These are phyloP conservation scores for Anisognathus igniventris DNA, from an alignment of 2,797 vertebrate species.

Conservation along the genomic window DNA sequence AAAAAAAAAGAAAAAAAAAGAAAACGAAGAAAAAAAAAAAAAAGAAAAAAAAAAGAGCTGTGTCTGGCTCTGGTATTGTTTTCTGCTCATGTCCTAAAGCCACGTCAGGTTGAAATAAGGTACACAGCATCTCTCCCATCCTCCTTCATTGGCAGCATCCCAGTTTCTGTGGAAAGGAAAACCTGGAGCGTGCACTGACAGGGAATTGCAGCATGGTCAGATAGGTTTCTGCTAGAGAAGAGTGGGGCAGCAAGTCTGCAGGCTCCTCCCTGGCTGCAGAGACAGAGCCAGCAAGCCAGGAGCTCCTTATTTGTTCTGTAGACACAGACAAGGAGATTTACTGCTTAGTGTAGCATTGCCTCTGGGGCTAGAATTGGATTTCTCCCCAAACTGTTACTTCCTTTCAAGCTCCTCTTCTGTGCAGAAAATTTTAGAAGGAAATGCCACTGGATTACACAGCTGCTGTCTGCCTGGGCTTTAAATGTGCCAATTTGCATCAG, in stretches of 20 bases:
- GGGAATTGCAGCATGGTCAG: background rate
- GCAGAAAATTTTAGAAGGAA: conserved; percentile 43
- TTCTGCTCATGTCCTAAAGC: conserved; percentile 10
- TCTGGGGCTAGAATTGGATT: conserved; percentile 17
- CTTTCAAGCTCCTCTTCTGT: conserved; percentile 33
- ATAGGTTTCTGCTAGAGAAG: background rate
- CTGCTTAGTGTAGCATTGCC: background rate
- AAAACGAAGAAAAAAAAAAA: background rate
- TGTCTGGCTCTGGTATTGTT: background rate
- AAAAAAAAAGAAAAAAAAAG: background rate
- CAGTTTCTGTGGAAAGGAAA: conserved; percentile 1
- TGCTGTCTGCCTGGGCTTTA: conserved; percentile 42
- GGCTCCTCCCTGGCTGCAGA: background rate
- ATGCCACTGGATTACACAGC: conserved; percentile 56
- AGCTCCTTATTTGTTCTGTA: background rate
- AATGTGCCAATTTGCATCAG: conserved; percentile 43
- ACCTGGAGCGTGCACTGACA: background rate
- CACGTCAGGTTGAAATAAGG: background rate
- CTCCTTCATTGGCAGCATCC: background rate
- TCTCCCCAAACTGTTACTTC: conserved; percentile 40
- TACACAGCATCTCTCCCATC: background rate
- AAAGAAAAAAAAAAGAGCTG: background rate
- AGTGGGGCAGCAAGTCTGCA: background rate
- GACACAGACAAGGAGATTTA: conserved; percentile 7
- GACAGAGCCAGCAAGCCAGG: background rate